Percentiles rank a stretch among this genome's conserved stretches.
Evolutionary conservation across 2,797 vertebrate species (phyloP).

Genomic region (Rhabdomys pumilio): DNA sequence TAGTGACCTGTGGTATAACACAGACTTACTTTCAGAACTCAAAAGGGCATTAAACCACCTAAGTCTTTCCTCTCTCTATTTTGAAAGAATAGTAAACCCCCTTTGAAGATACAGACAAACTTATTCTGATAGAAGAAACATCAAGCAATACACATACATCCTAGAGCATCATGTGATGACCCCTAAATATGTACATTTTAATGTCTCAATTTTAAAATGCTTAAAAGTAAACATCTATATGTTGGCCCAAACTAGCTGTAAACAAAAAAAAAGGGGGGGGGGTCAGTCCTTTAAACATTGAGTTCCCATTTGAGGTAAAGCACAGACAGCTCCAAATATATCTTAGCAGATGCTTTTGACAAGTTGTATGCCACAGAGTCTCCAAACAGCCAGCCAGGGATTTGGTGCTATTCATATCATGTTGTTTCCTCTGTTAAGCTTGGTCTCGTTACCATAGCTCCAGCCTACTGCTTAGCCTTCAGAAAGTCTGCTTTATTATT

Average conservation of each 20-base stretch:
- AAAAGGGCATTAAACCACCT: neutral
- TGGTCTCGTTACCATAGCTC: neutral
- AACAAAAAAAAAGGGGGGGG: neutral
- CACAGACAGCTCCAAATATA: neutral
- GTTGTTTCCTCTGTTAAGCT: neutral
- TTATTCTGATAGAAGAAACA: neutral
- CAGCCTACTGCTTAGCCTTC: neutral
- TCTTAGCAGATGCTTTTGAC: neutral
- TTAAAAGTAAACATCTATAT: neutral
- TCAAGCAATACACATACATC: neutral
- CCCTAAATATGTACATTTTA: neutral
- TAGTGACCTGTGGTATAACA: neutral
- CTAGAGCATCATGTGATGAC: neutral
- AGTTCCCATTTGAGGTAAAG: neutral
- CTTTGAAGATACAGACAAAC: neutral
- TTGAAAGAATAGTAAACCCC: neutral
- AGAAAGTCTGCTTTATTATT: slow-evolving; percentile 14
- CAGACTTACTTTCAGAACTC: slow-evolving; percentile 44
- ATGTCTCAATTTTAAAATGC: neutral
- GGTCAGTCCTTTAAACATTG: slow-evolving; percentile 12
- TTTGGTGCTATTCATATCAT: neutral
- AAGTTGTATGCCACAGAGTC: too few relatives aligned
- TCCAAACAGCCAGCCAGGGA: neutral
- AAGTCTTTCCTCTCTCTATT: neutral
- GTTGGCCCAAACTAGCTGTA: neutral